These are phyloP conservation scores for Allacma fusca DNA, from an alignment of 2,888 invertebrate genomes.

Conservation along the genomic window DNA sequence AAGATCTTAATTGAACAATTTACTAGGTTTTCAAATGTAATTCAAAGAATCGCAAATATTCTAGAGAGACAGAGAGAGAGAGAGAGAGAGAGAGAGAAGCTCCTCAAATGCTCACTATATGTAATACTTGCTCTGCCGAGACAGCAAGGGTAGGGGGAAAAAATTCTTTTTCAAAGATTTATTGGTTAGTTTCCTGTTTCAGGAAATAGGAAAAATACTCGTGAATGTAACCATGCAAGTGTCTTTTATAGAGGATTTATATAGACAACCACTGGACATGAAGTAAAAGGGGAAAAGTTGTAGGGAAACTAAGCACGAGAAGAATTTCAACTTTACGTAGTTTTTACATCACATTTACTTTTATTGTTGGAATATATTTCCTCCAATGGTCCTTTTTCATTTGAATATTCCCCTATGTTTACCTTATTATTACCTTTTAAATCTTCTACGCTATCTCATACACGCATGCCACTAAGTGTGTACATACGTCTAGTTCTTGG, in stretches of 20 bases:
- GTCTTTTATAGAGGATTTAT: background rate
- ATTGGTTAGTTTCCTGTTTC: slow-evolving; percentile 16
- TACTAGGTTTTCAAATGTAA: slow-evolving; percentile 9
- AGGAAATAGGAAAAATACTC: slow-evolving; percentile 16
- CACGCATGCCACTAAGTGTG: no score
- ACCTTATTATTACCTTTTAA: background rate
- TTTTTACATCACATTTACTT: slow-evolving; percentile 4
- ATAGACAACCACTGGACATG: slow-evolving; percentile 1
- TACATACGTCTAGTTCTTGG: no score
- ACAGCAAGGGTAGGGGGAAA: background rate
- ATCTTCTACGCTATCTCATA: no score
- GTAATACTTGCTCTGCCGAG: background rate
- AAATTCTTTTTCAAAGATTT: background rate
- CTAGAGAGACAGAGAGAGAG: background rate
- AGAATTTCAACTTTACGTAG: background rate
- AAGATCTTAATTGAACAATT: slow-evolving; percentile 16
- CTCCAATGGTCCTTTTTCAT: background rate
- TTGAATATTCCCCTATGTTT: slow-evolving; percentile 10
- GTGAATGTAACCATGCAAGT: background rate
- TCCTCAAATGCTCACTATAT: no score
- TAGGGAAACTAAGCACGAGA: background rate
- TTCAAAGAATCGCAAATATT: slow-evolving; percentile 5
- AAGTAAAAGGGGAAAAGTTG: background rate
- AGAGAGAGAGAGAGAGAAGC: no score
- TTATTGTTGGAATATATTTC: background rate